Evolutionary conservation across 2,797 vertebrate genomes (phyloP).

Genomic region (Pantherophis vulpinus): DNA sequence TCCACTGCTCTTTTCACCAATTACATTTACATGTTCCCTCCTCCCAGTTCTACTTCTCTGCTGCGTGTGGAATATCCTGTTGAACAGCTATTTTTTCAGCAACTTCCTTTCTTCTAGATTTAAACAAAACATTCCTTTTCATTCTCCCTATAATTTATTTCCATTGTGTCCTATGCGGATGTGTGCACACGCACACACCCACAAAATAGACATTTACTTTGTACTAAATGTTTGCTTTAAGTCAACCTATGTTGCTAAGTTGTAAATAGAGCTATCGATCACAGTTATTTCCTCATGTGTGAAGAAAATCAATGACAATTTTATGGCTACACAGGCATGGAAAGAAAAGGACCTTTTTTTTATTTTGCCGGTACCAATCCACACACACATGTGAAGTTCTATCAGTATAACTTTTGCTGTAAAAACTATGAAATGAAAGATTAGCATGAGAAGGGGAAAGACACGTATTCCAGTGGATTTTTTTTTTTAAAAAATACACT

Average conservation of each 20-base stretch:
- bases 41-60: not conserved
- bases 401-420: not conserved
- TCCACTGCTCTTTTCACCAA: not conserved
- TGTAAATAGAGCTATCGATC: not conserved
- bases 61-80: not conserved
- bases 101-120: not conserved
- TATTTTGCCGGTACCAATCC: not conserved
- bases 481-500: not conserved
- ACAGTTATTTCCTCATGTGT: not conserved
- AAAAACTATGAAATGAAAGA: not conserved
- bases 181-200: not conserved
- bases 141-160: not conserved
- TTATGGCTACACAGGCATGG: not conserved
- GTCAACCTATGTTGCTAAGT: not conserved
- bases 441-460: not conserved
- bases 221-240: not conserved
- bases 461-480: not conserved
- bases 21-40: not conserved
- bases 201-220: not conserved
- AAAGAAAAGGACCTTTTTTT: not conserved
- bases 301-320: not conserved
- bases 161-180: not conserved
- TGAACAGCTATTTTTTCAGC: not conserved
- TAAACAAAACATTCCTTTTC: not conserved
- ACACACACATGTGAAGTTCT: not conserved